Conservation (phyloP, 2,113 vertebrate species). For the Tragelaphus buxtoni region DNA sequence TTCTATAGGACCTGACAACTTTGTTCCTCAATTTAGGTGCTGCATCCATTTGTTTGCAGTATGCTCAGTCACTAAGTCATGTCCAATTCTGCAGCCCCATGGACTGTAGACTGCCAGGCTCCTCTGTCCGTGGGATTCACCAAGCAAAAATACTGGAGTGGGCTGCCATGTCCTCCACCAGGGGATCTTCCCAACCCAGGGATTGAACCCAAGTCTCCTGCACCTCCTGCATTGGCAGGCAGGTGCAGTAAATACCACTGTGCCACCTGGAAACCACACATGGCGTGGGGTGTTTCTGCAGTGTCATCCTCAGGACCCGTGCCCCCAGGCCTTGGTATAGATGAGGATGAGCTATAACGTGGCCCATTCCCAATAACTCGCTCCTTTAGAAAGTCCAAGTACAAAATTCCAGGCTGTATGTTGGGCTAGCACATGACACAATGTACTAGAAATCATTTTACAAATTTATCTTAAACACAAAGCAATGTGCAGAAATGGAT, state of each 20-base stretch:
- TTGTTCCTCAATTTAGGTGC: neutral
- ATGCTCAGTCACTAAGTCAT: neutral
- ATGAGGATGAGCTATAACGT: neutral
- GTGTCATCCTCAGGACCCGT: neutral
- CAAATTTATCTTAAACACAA: conserved; percentile 48
- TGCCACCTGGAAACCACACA: neutral
- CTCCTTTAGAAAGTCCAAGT: neutral
- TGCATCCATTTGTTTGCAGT: neutral
- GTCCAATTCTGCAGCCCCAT: neutral
- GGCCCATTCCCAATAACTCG: neutral
- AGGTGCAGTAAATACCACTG: neutral
- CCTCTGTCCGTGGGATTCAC: neutral
- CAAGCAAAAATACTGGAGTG: neutral
- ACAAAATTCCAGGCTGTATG: neutral
- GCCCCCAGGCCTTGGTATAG: neutral
- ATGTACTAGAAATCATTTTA: neutral
- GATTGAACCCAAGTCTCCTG: neutral
- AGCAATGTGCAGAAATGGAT: conserved; percentile 24
- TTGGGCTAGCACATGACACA: neutral
- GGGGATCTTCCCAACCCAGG: neutral
- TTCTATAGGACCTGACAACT: neutral
- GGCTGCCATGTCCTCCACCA: neutral
- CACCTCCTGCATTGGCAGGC: neutral
- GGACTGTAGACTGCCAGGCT: neutral
- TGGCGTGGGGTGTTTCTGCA: neutral